Evolutionary conservation across 2,888 invertebrate genomes (phyloP).

Genomic region (Polyommatus iphigenia): DNA sequence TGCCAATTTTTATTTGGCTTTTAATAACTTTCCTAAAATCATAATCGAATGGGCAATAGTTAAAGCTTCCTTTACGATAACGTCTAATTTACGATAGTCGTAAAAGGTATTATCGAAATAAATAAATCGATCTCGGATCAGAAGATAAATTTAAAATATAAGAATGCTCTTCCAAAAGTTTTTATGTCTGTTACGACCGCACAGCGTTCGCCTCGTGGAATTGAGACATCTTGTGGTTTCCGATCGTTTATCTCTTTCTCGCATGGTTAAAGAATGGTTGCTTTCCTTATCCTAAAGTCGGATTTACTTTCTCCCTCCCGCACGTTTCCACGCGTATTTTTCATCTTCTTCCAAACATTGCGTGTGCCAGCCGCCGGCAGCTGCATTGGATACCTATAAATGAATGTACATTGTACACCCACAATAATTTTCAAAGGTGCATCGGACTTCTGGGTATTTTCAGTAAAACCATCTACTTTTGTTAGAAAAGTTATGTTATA

Average conservation of each 20-base stretch:
- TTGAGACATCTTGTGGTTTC: slow-evolving; percentile 81
- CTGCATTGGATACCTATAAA: slow-evolving; percentile 74
- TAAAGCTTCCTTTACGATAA: not conserved
- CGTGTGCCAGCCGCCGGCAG: slow-evolving; percentile 69
- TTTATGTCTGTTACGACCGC: slow-evolving; percentile 68
- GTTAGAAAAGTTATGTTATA: slow-evolving; percentile 36
- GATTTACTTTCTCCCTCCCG: slow-evolving; percentile 64
- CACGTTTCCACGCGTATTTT: slow-evolving; percentile 69
- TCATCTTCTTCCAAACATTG: slow-evolving; percentile 78
- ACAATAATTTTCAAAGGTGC: slow-evolving; percentile 64
- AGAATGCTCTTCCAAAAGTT: slow-evolving; percentile 69
- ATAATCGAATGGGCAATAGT: slow-evolving; percentile 7
- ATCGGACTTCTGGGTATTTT: slow-evolving; percentile 52
- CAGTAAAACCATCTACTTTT: slow-evolving; percentile 29
- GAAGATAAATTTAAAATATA: slow-evolving; percentile 48
- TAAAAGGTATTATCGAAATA: slow-evolving; percentile 25
- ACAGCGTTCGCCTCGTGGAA: slow-evolving; percentile 76
- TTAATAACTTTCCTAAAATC: slow-evolving; percentile 9
- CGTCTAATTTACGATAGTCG: slow-evolving; percentile 10
- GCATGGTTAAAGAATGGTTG: slow-evolving; percentile 52
- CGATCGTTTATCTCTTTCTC: slow-evolving; percentile 71
- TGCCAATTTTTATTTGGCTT: slow-evolving; percentile 18
- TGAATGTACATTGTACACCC: slow-evolving; percentile 69
- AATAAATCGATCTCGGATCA: slow-evolving; percentile 27
- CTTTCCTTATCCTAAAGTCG: slow-evolving; percentile 72